Percentiles rank a stretch among this genome's conserved stretches.
phyloP scores from a whole-genome alignment of 2,888 invertebrate species.

The Pristionchus maxplancki region DNA sequence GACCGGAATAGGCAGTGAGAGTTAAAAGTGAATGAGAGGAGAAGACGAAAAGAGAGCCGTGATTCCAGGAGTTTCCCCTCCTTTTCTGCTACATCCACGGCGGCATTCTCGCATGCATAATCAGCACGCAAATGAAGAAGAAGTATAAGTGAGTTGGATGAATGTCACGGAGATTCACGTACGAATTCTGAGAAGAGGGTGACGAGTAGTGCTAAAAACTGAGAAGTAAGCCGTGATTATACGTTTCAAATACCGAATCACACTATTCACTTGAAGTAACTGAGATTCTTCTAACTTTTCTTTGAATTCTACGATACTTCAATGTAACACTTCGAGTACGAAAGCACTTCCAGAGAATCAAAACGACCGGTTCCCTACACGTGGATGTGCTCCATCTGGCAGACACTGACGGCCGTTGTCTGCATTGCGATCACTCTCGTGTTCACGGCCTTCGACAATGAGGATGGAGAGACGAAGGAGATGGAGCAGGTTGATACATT shows the following conservation, averaged over 20 bases:
- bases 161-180: not conserved
- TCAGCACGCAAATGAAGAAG: conserved; percentile 37
- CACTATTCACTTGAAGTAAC: too few relatives aligned
- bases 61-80: conserved; percentile 44
- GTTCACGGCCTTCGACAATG: conserved; percentile 66
- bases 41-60: not conserved
- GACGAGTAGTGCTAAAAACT: too few relatives aligned
- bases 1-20: not conserved
- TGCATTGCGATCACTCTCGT: conserved; percentile 58
- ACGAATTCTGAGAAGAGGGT: not conserved
- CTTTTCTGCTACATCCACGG: conserved; percentile 49
- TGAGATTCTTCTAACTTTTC: too few relatives aligned
- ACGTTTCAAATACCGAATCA: not conserved
- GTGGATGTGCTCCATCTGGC: conserved; percentile 62
- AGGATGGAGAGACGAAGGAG: conserved; percentile 55
- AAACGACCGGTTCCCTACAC: conserved; percentile 35
- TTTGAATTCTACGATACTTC: too few relatives aligned
- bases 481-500: conserved; percentile 58
- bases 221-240: too few relatives aligned
- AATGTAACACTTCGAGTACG: too few relatives aligned
- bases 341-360: conserved; percentile 21
- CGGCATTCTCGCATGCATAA: conserved; percentile 37
- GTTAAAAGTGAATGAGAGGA: not conserved
- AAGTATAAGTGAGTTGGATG: conserved; percentile 31
- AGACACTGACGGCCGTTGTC: conserved; percentile 56